Conservation (phyloP, 1,140 invertebrate genomes). For the Danaus plexippus region DNA sequence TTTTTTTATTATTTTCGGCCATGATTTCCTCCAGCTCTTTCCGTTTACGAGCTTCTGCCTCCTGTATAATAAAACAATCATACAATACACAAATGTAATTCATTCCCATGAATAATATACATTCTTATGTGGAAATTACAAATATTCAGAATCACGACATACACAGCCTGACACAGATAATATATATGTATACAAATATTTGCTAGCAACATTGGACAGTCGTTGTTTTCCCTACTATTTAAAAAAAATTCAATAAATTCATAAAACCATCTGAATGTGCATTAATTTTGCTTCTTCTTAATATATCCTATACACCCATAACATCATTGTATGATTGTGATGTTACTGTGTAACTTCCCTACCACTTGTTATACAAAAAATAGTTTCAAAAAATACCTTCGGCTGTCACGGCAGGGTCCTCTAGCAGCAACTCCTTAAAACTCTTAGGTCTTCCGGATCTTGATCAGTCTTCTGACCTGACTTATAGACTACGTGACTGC, state of each 20-base stretch:
- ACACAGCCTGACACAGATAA: too few relatives aligned
- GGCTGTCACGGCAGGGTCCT: constrained; percentile 57
- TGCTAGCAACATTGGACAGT: too few relatives aligned
- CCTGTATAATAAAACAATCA: constrained; percentile 77
- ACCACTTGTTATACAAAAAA: constrained; percentile 61
- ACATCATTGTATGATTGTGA: constrained; percentile 8
- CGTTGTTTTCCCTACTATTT: too few relatives aligned
- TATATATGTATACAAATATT: too few relatives aligned
- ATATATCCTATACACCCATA: constrained; percentile 5
- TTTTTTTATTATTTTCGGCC: constrained; percentile 98
- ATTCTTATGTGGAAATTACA: too few relatives aligned
- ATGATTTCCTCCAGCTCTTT: constrained; percentile 96
- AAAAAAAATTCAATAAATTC: too few relatives aligned
- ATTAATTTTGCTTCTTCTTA: too few relatives aligned
- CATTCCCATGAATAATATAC: too few relatives aligned
- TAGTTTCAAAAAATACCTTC: constrained; percentile 71
- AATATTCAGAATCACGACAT: too few relatives aligned
- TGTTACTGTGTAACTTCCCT: constrained; percentile 20
- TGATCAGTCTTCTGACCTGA: constrained; percentile 73
- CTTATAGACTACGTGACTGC: constrained; percentile 72
- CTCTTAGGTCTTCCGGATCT: constrained; percentile 63
- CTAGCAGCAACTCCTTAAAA: constrained; percentile 65
- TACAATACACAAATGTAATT: constrained; percentile 8
- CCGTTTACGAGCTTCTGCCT: constrained; percentile 94
- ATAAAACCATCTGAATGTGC: too few relatives aligned